Conservation (phyloP, 2,888 invertebrate species). For the Melitaea athalia region DNA sequence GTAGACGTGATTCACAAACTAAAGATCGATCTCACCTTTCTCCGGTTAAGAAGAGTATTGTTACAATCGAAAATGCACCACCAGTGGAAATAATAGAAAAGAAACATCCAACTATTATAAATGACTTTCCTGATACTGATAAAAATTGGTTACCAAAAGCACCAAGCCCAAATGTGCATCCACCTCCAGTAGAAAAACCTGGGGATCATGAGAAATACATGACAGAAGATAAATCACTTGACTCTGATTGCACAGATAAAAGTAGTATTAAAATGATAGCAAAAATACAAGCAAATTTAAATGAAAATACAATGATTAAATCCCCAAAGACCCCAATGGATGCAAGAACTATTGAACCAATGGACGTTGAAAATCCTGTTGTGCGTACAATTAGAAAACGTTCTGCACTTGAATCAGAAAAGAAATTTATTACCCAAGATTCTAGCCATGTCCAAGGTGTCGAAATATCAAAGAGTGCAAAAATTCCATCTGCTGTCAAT, state of each 20-base stretch:
- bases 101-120: conserved; percentile 52
- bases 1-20: conserved; percentile 44
- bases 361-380: conserved; percentile 62
- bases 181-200: conserved; percentile 71
- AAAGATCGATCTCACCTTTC: conserved; percentile 47
- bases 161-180: conserved; percentile 65
- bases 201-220: conserved; percentile 75
- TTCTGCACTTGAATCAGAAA: conserved; percentile 65
- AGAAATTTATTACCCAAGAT: conserved; percentile 70
- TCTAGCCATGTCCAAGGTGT: conserved; percentile 73
- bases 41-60: conserved; percentile 51
- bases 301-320: conserved; percentile 78
- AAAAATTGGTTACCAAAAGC: conserved; percentile 72
- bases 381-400: conserved; percentile 60
- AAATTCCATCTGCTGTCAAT: conserved; percentile 71
- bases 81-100: conserved; percentile 49
- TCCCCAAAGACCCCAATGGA: conserved; percentile 79
- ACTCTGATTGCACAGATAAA: conserved; percentile 70
- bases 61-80: conserved; percentile 40
- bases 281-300: conserved; percentile 75
- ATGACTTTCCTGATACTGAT: conserved; percentile 60
- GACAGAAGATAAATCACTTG: conserved; percentile 73
- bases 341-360: conserved; percentile 70
- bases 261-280: conserved; percentile 76
- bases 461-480: conserved; percentile 75